Evolutionary conservation across 1,140 invertebrate species (phyloP).

Genomic region (Danaus plexippus): DNA sequence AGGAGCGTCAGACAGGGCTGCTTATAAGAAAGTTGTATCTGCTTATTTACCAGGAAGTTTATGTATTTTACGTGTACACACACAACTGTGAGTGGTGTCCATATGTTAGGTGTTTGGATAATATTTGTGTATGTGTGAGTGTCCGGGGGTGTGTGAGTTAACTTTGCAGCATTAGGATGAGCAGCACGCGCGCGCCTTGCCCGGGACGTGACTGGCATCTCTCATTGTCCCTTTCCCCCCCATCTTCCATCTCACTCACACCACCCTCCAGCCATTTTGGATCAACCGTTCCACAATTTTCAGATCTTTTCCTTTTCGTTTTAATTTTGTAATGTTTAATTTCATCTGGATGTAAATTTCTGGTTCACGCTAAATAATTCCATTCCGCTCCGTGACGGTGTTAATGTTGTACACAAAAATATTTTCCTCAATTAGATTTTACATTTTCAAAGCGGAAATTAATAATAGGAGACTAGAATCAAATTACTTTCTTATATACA

Average conservation of each 20-base stretch:
- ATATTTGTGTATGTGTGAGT: constrained; percentile 36
- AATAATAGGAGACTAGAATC: too few species aligned
- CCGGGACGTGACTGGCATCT: constrained; percentile 67
- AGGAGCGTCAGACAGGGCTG: constrained; percentile 41
- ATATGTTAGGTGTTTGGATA: constrained; percentile 51
- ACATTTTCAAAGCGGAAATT: too few species aligned
- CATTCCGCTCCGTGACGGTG: too few species aligned
- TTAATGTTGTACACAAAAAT: too few species aligned
- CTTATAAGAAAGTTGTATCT: constrained; percentile 63
- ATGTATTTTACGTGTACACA: constrained; percentile 58
- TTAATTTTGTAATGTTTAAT: constrained; percentile 59
- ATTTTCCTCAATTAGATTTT: too few species aligned
- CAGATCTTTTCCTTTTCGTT: constrained; percentile 61
- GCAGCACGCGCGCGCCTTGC: constrained; percentile 64
- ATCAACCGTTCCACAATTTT: constrained; percentile 64
- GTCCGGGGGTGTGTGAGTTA: constrained; percentile 51
- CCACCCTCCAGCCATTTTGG: constrained; percentile 68
- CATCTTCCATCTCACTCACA: constrained; percentile 53
- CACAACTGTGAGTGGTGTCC: constrained; percentile 28
- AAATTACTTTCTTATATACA: too few species aligned
- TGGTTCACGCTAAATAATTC: neutral
- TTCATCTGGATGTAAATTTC: constrained; percentile 29
- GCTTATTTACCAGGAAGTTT: constrained; percentile 69
- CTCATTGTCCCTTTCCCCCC: constrained; percentile 61
- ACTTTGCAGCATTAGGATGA: constrained; percentile 62